Evolutionary conservation across 2,888 invertebrate species (phyloP), one percentile per base, ranked within the genome.

Genomic region (Drosophila buzzatii): DNA sequence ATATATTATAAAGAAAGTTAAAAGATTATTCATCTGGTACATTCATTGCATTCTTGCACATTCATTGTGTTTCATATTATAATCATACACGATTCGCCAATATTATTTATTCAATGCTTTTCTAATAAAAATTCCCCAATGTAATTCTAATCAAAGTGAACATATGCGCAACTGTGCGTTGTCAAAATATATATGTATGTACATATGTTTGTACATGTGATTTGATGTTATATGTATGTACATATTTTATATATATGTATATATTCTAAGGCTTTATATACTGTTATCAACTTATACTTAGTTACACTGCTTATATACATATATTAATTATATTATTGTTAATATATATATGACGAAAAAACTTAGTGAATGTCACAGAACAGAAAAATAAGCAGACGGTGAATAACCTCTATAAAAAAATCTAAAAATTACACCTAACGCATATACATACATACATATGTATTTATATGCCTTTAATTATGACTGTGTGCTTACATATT

Each of bases 121-220:
- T 70, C 37, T 44, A 52, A 37, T 56, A 41, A 44, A 56, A 47
- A 27, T 61, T n/a, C 18, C 18, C 35, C 33, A 45, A 53, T 45
- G 55, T 33, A 39, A 23, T 73, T 73, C 51, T 69, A 69, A 74
- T 73, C 68, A 69, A 69, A 37, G 10, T 51, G 20, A 58, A 69
- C 68, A 73, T 23, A 55, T 62, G 62, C 35, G 52, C 14, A 49
- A 35, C 52, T 47, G 51, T 33, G 2, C 12, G 20, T 18, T 31
- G 6, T 18, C 12, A 14, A 45, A 41, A 8, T 41, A n/a, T 8
- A 39, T n/a, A 41, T 0, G 16, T 55, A 18, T 0, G 16, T 20
- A 53, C 8, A 8, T 37, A 20, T 52, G 14, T 31, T 37, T 56
- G 14, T 20, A 20, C 20, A 33, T 20, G 20, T 33, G 5, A 7